phyloP scores from a whole-genome alignment of 2,797 vertebrate genomes.

The Alca torda region DNA sequence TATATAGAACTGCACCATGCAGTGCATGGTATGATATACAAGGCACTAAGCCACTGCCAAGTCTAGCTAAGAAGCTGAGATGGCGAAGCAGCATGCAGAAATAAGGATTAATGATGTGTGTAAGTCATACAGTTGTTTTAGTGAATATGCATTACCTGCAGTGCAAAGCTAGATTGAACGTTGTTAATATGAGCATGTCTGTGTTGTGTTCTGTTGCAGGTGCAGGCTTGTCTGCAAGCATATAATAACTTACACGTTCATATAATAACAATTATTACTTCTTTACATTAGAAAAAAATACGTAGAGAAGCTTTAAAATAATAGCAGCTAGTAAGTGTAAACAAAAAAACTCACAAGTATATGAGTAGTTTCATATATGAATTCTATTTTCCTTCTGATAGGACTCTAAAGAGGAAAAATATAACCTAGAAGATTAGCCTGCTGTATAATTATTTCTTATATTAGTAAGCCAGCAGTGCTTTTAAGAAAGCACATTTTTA shows the following conservation, averaged over 20 bases:
- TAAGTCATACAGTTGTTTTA: neutral
- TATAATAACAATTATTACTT: neutral
- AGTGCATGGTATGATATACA: rapidly evolving
- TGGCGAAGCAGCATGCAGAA: neutral
- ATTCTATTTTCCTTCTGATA: neutral
- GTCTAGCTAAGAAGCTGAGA: neutral
- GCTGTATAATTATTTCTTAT: neutral
- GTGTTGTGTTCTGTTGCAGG: neutral
- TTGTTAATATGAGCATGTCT: neutral
- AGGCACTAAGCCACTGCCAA: neutral
- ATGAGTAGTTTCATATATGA: neutral
- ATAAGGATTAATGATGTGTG: rapidly evolving
- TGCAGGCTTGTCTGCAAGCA: neutral
- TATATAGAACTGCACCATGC: neutral
- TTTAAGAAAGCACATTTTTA: neutral
- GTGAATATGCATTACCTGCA: neutral
- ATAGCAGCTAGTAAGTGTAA: neutral
- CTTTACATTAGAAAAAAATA: neutral
- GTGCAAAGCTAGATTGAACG: neutral
- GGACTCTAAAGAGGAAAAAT: neutral
- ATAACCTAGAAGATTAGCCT: neutral
- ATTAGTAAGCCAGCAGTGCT: neutral
- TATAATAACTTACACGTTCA: neutral
- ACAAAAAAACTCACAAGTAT: neutral
- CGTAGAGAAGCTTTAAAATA: neutral